A percentile compares a stretch with the other conserved stretches of the same genome.
These are phyloP conservation scores for Eupithecia subumbrata DNA, from an alignment of 2,888 invertebrate species.

Conservation along the genomic window DNA sequence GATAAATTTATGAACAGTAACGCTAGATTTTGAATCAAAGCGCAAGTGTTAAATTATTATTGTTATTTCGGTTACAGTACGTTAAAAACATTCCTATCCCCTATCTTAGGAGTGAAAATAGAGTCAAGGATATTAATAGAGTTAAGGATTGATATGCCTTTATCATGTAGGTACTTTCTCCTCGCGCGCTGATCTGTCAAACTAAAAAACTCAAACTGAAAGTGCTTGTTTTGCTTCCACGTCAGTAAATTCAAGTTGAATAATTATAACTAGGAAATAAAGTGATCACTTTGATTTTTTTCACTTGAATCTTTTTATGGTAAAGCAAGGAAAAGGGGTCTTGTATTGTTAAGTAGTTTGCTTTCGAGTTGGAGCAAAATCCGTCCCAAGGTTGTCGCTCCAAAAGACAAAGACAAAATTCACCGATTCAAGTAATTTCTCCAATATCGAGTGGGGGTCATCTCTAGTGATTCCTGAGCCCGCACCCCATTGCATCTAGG, in stretches of 20 bases:
- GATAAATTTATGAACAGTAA: neutral
- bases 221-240: too few species aligned
- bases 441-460: slow-evolving; percentile 26
- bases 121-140: neutral
- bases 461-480: slow-evolving; percentile 32
- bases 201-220: too few species aligned
- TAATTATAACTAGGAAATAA: too few species aligned
- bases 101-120: neutral
- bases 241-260: too few species aligned
- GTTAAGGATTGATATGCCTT: neutral
- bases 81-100: neutral
- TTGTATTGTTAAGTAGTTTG: too few species aligned
- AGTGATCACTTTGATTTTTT: too few species aligned
- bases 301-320: too few species aligned
- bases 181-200: too few species aligned
- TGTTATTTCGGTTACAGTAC: neutral
- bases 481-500: slow-evolving; percentile 61
- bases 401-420: neutral
- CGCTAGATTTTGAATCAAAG: neutral
- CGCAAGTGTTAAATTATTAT: neutral
- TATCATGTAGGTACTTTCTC: neutral
- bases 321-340: too few species aligned
- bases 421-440: neutral
- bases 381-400: too few species aligned
- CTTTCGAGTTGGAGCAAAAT: too few species aligned